phyloP scores from a whole-genome alignment of 1,140 invertebrate species.

The Antheraea mylitta region DNA sequence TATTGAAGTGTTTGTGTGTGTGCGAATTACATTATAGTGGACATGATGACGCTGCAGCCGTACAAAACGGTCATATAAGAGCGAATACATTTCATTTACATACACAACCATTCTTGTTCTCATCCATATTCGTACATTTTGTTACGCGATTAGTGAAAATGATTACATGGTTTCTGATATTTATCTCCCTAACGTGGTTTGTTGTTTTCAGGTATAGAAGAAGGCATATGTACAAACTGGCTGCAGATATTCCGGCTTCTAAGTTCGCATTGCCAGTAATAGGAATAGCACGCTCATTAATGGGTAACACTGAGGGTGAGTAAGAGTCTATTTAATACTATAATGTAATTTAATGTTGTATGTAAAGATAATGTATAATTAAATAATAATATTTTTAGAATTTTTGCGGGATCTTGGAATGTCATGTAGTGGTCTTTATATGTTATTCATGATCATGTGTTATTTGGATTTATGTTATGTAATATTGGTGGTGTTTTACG shows the following conservation, averaged over 20 bases:
- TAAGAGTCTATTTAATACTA: neutral
- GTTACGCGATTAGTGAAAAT: conserved; percentile 24
- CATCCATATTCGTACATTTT: neutral
- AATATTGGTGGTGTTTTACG: too few relatives aligned
- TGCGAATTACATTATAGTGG: neutral
- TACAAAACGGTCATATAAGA: neutral
- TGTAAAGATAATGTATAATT: too few relatives aligned
- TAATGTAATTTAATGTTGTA: neutral
- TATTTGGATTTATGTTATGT: too few relatives aligned
- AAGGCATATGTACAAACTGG: conserved; percentile 50
- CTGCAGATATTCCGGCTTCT: conserved; percentile 29
- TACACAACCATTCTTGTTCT: neutral
- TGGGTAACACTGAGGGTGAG: conserved; percentile 50
- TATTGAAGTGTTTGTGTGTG: neutral
- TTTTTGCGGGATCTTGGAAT: too few relatives aligned
- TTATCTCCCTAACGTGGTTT: conserved; percentile 36
- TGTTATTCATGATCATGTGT: too few relatives aligned
- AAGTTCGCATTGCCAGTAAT: conserved; percentile 38
- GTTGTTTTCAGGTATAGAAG: conserved; percentile 43
- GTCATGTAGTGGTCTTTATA: too few relatives aligned
- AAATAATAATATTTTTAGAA: too few relatives aligned
- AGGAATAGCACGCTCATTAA: conserved; percentile 42
- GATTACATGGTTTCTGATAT: conserved; percentile 39
- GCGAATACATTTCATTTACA: neutral
- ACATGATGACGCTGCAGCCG: neutral